Conservation (phyloP, 2,888 invertebrate species). For the Spisula subtruncata region DNA sequence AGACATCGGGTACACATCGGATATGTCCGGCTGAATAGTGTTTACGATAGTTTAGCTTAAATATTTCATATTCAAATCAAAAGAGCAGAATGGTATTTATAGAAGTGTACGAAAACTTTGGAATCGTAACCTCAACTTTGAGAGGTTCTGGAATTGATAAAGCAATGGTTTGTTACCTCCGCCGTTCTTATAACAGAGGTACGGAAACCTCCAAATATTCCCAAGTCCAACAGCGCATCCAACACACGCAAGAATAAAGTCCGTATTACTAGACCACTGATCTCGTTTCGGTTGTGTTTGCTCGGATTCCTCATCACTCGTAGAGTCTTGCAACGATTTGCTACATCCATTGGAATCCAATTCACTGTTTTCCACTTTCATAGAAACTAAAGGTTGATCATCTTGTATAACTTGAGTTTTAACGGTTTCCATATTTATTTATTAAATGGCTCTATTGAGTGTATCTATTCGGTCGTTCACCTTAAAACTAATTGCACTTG, state of each 20-base stretch:
- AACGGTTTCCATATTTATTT: neutral
- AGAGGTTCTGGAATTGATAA: too few relatives aligned
- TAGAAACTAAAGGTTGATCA: neutral
- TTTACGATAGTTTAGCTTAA: too few relatives aligned
- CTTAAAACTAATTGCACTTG: too few relatives aligned
- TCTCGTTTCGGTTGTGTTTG: constrained; percentile 2
- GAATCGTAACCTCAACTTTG: too few relatives aligned
- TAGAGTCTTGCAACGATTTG: too few relatives aligned
- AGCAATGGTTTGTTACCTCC: constrained; percentile 3
- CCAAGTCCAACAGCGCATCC: constrained; percentile 17
- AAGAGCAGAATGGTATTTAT: too few relatives aligned
- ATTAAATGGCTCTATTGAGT: neutral
- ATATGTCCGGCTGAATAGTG: too few relatives aligned
- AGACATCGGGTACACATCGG: too few relatives aligned
- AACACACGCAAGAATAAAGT: constrained; percentile 36
- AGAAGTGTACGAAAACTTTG: too few relatives aligned
- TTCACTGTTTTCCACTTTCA: neutral
- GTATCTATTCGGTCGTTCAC: too few relatives aligned
- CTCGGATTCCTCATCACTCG: neutral
- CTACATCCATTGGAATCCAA: too few relatives aligned
- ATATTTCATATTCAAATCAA: too few relatives aligned
- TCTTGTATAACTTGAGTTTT: neutral
- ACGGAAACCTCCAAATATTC: constrained; percentile 40
- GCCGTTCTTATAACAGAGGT: constrained; percentile 35
- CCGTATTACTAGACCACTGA: constrained; percentile 29